phyloP scores from a whole-genome alignment of 2,797 vertebrate genomes.

The Epinephelus awoara region DNA sequence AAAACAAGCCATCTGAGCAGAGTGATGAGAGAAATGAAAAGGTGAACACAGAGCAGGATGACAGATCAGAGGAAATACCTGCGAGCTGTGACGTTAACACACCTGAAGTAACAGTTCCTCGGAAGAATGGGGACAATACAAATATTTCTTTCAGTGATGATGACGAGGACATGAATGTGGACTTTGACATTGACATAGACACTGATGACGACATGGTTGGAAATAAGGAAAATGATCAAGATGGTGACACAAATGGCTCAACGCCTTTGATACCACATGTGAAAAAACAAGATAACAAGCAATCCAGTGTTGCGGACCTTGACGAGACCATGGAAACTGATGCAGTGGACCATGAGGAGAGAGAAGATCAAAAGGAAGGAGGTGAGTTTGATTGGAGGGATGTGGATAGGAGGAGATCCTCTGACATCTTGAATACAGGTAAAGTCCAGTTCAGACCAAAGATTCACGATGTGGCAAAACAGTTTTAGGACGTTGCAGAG shows the following conservation, averaged over 20 bases:
- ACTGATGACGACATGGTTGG: slow-evolving; percentile 18
- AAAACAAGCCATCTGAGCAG: background rate
- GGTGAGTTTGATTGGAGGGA: slow-evolving; percentile 13
- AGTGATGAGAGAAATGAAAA: slow-evolving; percentile 37
- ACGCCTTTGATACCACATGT: background rate
- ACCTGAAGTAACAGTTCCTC: background rate
- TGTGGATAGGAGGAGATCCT: background rate
- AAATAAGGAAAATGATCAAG: slow-evolving; percentile 6
- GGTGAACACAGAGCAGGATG: slow-evolving; percentile 70
- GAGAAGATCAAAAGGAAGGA: background rate
- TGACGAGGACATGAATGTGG: slow-evolving; percentile 56
- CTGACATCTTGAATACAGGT: slow-evolving; percentile 35
- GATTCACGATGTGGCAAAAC: too few relatives aligned
- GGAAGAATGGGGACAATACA: accelerated
- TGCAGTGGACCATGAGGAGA: background rate
- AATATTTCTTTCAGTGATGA: slow-evolving; percentile 41
- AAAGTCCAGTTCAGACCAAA: background rate
- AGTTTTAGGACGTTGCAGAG: too few relatives aligned
- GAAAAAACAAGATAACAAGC: background rate
- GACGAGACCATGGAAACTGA: background rate
- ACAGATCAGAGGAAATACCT: slow-evolving; percentile 8
- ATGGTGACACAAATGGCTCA: accelerated
- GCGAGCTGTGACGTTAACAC: background rate
- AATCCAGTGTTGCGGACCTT: background rate
- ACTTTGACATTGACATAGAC: slow-evolving; percentile 57